Evolutionary conservation across 2,888 invertebrate species (phyloP).

Genomic region (Eupithecia insigniata): DNA sequence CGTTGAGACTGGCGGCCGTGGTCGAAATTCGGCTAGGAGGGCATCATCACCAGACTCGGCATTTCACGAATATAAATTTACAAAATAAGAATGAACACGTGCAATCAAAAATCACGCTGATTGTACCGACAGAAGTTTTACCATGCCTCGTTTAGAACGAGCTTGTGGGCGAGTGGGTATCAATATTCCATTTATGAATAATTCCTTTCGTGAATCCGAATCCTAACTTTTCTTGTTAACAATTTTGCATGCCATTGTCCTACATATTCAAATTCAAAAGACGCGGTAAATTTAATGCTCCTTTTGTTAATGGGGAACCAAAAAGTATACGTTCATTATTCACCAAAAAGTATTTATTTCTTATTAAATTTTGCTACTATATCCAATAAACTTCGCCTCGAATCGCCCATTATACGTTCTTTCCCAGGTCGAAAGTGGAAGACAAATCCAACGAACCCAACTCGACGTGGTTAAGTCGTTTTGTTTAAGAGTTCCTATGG

Average conservation of each 20-base stretch:
- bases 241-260: slow-evolving; percentile 6
- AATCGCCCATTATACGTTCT: too few relatives aligned
- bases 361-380: background rate
- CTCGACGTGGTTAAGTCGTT: too few relatives aligned
- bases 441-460: too few relatives aligned
- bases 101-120: background rate
- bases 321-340: background rate
- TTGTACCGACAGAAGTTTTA: slow-evolving; percentile 35
- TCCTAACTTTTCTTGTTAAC: slow-evolving; percentile 6
- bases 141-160: slow-evolving; percentile 26
- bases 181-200: slow-evolving; percentile 14
- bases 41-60: background rate
- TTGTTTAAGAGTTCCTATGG: too few relatives aligned
- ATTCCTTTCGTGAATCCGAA: background rate
- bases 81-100: background rate
- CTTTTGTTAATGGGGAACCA: background rate
- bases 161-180: background rate
- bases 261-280: background rate
- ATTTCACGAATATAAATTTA: background rate
- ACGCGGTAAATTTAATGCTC: background rate
- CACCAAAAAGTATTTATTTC: background rate
- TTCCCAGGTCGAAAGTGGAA: too few relatives aligned
- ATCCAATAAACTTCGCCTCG: background rate
- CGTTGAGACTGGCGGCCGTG: too few relatives aligned
- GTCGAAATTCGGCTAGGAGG: too few relatives aligned